Base-by-base conservation (phyloP, 1,140 invertebrate genomes). In the Kradibia gibbosae region DNA sequence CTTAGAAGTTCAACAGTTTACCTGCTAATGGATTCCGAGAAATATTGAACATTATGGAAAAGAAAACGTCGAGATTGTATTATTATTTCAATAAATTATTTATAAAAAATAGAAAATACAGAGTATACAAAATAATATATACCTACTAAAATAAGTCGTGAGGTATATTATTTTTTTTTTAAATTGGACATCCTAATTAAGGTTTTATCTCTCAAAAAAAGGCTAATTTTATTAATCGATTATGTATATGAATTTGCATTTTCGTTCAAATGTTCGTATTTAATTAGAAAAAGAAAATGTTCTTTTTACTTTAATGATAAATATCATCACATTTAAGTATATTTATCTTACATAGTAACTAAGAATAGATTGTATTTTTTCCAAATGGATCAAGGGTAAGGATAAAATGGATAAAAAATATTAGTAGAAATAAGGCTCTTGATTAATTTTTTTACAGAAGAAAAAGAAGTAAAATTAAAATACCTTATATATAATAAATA, bases 11-110 rank as follows among this genome's bases (percentile, higher is more conserved):
- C 60, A 36, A 34, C 60, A 15, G 20, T 7, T 15, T 34, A 62
- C 60, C 31, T 36, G 60, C 13, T 57, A 62, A 55, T 57, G 36
- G n/a, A 75, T 75, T 60, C 73, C 53, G 73, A 34, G 55, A 75
- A 75, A 55, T 28, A 31, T 60, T 11, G 13, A 25, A 31, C 42
- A 31, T 13, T 36, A 39, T 34, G 62, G 60, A 67, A 53, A 45
- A 62, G 76, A 78, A 78, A 78, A 57, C 60, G 15, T 60, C 34
- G 2, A 31, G 13, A 36, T 50, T 48, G 25, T 25, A 20, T 48
- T 72, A 72, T 72, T 72, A 34, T 62, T 48, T n/a, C n/a, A 72
- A 48, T 70, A 70, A 70, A 70, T 70, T n/a, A n/a, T n/a, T n/a
- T n/a, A n/a, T n/a, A n/a, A n/a, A n/a, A n/a, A n/a, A n/a, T n/a